Percentiles rank a stretch among this genome's conserved stretches.
These are phyloP conservation scores for Cyaniris semiargus DNA, from an alignment of 2,888 invertebrate genomes.

Conservation along the genomic window DNA sequence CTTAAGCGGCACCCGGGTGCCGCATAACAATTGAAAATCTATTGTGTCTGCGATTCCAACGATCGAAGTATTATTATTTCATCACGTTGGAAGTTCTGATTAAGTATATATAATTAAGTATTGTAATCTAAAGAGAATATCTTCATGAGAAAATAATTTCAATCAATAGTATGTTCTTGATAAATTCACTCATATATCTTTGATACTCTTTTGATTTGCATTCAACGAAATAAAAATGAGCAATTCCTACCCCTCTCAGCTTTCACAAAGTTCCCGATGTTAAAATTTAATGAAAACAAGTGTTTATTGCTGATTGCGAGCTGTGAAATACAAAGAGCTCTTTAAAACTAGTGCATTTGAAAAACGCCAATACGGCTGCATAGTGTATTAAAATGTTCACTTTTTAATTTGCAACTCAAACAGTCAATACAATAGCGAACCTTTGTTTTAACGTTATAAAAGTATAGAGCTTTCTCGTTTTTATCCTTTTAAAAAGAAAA, in stretches of 20 bases:
- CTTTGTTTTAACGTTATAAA: not conserved
- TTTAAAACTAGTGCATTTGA: not conserved
- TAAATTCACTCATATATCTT: too few relatives aligned
- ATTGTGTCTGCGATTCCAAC: too few relatives aligned
- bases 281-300: conserved; percentile 5
- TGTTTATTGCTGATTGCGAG: conserved; percentile 20
- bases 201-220: too few relatives aligned
- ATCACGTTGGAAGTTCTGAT: too few relatives aligned
- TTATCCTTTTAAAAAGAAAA: not conserved
- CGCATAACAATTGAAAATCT: too few relatives aligned
- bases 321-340: conserved; percentile 10
- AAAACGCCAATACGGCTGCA: conserved; percentile 5
- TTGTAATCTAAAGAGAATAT: too few relatives aligned
- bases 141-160: too few relatives aligned
- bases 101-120: too few relatives aligned
- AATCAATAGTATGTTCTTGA: too few relatives aligned
- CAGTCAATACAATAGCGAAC: not conserved
- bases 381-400: conserved; percentile 6
- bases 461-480: not conserved
- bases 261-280: not conserved
- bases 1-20: too few relatives aligned
- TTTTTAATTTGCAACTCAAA: conserved; percentile 11
- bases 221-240: not conserved
- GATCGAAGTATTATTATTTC: too few relatives aligned
- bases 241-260: not conserved